phyloP scores from a whole-genome alignment of 92 coral and sea anemone species.

The Heteractis magnifica region DNA sequence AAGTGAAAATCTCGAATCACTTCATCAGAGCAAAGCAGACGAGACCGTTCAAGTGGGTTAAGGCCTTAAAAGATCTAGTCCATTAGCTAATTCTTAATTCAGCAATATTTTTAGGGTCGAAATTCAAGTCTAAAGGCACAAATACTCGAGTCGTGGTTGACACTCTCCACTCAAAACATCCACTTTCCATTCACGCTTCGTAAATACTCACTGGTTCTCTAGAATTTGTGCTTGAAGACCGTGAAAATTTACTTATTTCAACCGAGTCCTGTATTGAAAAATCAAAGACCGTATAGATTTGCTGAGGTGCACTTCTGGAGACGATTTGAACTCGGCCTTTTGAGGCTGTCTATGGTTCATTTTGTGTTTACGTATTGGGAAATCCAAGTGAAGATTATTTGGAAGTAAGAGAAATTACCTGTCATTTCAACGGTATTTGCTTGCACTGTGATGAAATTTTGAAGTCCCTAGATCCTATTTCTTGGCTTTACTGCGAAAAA shows the following conservation, averaged over 20 bases:
- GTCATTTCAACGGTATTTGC: not conserved
- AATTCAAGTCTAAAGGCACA: not conserved
- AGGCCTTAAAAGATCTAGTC: not conserved
- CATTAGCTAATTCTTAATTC: not conserved
- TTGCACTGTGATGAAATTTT: slow-evolving; percentile 23
- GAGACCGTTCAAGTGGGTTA: not conserved
- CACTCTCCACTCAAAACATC: slow-evolving; percentile 3
- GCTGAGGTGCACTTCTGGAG: not conserved
- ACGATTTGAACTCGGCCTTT: not conserved
- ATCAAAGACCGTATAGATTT: not conserved
- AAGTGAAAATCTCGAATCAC: not conserved
- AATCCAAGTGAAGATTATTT: slow-evolving; percentile 6
- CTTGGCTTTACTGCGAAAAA: slow-evolving; percentile 12
- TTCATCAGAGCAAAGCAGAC: not conserved
- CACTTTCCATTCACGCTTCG: slow-evolving; percentile 7
- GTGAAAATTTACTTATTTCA: not conserved
- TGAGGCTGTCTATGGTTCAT: not conserved
- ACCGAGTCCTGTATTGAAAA: slow-evolving; percentile 2
- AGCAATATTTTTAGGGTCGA: not conserved
- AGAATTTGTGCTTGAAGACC: slow-evolving; percentile 10
- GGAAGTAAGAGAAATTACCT: not conserved
- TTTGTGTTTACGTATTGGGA: slow-evolving; percentile 13
- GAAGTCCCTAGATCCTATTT: slow-evolving; percentile 3
- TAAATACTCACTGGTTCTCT: slow-evolving; percentile 27
- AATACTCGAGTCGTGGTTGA: not conserved